phyloP scores from a whole-genome alignment of 2,797 vertebrate species.

The Oreortyx pictus region DNA sequence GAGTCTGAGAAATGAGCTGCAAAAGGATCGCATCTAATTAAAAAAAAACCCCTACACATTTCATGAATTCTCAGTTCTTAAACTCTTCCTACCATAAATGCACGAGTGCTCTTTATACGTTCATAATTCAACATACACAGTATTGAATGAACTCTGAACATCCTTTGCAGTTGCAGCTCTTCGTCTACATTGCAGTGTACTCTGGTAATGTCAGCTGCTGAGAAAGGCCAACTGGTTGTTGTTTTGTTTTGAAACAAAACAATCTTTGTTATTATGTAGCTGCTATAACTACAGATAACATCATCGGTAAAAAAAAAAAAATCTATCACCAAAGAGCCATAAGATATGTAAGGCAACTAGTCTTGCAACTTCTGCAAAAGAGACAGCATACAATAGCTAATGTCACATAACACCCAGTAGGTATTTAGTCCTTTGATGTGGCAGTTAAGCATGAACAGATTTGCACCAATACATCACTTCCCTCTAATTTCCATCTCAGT shows the following conservation, averaged over 20 bases:
- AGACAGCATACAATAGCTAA: not conserved
- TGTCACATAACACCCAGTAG: not conserved
- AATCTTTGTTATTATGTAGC: not conserved
- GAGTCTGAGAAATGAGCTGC: not conserved
- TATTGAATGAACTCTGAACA: fast-evolving
- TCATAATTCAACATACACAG: not conserved
- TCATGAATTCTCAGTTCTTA: not conserved
- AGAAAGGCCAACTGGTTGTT: not conserved
- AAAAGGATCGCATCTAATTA: not conserved
- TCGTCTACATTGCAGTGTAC: not conserved
- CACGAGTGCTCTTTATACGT: not conserved
- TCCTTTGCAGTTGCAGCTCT: not conserved
- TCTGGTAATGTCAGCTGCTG: not conserved
- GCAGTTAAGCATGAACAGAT: not conserved
- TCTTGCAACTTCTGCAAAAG: not conserved
- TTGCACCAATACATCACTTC: not conserved
- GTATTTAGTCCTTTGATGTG: not conserved
- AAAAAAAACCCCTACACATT: not conserved
- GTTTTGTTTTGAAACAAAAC: not conserved
- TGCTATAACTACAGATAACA: not conserved
- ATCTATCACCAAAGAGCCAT: not conserved
- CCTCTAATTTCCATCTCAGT: not conserved
- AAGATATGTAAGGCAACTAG: not conserved
- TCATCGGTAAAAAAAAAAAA: not conserved
- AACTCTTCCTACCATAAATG: not conserved